Conservation (phyloP, 2,113 vertebrate species). For the Hyperopisus bebe region DNA sequence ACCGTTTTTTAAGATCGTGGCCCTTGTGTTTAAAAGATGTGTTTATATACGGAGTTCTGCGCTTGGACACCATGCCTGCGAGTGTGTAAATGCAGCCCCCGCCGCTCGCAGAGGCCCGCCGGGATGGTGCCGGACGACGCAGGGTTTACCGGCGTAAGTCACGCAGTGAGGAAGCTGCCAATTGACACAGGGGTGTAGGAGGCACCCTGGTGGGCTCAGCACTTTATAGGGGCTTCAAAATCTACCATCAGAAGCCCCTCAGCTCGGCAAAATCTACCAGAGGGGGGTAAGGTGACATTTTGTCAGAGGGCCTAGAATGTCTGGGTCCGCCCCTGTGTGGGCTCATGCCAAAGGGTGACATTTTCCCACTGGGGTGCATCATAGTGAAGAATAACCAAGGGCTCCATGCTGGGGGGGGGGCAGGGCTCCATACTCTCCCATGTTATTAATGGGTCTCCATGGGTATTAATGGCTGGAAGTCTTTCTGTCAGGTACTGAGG, state of each 20-base stretch:
- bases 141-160: constrained; percentile 41
- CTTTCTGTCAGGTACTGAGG: not conserved
- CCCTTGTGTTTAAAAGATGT: not conserved
- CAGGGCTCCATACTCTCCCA: not conserved
- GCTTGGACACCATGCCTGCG: not conserved
- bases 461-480: not conserved
- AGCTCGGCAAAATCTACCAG: no score
- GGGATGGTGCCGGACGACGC: not conserved
- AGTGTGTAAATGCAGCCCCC: not conserved
- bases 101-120: not conserved
- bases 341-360: not conserved
- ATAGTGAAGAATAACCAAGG: not conserved
- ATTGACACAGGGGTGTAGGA: not conserved
- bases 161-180: not conserved
- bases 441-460: not conserved
- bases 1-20: not conserved
- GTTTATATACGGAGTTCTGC: not conserved
- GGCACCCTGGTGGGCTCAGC: constrained; percentile 27
- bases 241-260: not conserved
- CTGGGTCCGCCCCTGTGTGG: not conserved
- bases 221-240: not conserved
- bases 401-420: not conserved
- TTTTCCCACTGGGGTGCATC: not conserved
- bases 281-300: not conserved
- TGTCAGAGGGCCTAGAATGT: not conserved